A percentile compares a stretch with the other conserved stretches of the same genome.
Evolutionary conservation across 2,888 invertebrate species (phyloP).

Genomic region (Cataglyphis altisquamis): DNA sequence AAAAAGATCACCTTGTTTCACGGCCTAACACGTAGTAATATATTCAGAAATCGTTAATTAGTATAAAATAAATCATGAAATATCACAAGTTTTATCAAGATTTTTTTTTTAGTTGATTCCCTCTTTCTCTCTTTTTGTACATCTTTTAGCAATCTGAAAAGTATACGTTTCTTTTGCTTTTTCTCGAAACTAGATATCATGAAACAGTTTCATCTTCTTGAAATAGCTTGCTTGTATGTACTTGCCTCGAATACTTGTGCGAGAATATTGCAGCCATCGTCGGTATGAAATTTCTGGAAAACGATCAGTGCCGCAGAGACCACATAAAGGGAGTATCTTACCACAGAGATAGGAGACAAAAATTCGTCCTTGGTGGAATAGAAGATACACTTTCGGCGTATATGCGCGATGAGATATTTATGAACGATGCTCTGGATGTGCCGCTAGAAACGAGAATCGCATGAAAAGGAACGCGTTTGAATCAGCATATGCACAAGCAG

Average conservation of each 20-base stretch:
- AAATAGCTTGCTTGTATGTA: background rate
- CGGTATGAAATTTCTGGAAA: conserved; percentile 49
- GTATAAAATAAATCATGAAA: background rate
- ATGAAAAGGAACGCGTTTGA: conserved; percentile 35
- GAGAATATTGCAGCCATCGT: background rate
- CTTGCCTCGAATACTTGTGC: background rate
- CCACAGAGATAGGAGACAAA: background rate
- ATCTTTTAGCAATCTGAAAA: background rate
- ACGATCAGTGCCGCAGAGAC: conserved; percentile 9
- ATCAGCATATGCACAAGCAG: conserved; percentile 15
- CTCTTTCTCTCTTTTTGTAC: background rate
- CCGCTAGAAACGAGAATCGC: conserved; percentile 14
- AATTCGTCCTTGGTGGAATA: conserved; percentile 20
- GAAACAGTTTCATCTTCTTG: background rate
- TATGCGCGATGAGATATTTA: conserved; percentile 7
- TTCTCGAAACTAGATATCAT: background rate
- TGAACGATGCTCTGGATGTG: background rate
- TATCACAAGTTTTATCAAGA: background rate
- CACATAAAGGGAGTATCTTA: background rate
- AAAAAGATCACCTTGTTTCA: background rate
- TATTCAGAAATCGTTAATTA: background rate
- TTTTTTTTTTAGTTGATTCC: background rate
- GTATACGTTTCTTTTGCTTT: background rate
- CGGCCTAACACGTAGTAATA: background rate
- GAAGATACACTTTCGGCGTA: conserved; percentile 30